Conservation (phyloP, 1,140 invertebrate genomes). For the Drosophila sproati region DNA sequence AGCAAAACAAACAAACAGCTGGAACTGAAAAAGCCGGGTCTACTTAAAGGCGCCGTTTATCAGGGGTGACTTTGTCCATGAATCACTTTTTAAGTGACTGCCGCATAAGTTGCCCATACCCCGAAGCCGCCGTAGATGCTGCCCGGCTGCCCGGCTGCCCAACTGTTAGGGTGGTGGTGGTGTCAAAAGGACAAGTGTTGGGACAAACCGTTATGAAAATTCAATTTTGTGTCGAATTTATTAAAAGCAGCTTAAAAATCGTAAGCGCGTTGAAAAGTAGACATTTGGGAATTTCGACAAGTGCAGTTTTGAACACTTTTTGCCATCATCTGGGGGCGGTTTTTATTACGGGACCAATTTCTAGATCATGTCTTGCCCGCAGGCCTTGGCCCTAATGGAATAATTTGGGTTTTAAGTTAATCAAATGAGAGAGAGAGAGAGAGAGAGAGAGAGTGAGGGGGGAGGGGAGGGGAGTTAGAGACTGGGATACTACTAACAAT, state of each 20-base stretch:
- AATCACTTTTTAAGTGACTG: conserved; percentile 82
- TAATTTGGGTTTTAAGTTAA: conserved; percentile 65
- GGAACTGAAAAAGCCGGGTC: conserved; percentile 3
- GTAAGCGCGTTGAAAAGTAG: conserved; percentile 75
- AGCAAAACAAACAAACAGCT: conserved; percentile 40
- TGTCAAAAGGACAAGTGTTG: conserved; percentile 76
- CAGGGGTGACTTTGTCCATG: conserved; percentile 66
- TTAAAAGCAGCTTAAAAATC: conserved; percentile 83
- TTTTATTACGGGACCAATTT: conserved; percentile 30
- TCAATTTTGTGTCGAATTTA: conserved; percentile 84
- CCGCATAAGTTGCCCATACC: conserved; percentile 43
- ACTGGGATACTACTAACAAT: neutral
- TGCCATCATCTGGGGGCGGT: conserved; percentile 29
- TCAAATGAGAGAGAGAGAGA: conserved; percentile 41
- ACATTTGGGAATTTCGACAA: conserved; percentile 80
- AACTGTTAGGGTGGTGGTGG: conserved; percentile 32
- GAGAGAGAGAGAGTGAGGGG: too few species aligned
- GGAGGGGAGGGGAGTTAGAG: neutral
- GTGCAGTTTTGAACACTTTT: conserved; percentile 47
- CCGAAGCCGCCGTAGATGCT: neutral
- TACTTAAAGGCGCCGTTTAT: conserved; percentile 8
- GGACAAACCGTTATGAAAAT: conserved; percentile 76
- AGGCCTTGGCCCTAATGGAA: conserved; percentile 66
- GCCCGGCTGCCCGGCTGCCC: conserved; percentile 13
- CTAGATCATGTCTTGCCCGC: conserved; percentile 58